A percentile compares a stretch with the other conserved stretches of the same genome.
Evolutionary conservation across 2,888 invertebrate genomes (phyloP).

Genomic region (Conus canariensis): DNA sequence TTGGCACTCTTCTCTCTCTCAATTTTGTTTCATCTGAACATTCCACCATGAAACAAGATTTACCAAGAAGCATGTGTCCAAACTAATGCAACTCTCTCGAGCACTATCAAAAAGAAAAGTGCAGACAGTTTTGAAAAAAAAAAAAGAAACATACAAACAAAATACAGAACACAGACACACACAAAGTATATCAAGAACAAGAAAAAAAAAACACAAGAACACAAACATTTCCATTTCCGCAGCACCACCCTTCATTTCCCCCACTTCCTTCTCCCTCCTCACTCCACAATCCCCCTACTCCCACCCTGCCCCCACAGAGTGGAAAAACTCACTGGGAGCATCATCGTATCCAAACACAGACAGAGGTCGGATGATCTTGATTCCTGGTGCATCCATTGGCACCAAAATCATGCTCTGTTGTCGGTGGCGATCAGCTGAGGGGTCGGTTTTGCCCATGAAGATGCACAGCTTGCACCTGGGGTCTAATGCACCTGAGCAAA

Average conservation of each 20-base stretch:
- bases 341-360: conserved; percentile 79
- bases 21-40: too few species aligned
- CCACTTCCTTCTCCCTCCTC: too few species aligned
- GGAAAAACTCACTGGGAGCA: conserved; percentile 75
- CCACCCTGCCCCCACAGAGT: too few species aligned
- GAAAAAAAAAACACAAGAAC: background rate
- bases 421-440: conserved; percentile 70
- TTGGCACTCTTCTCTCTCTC: too few species aligned
- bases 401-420: conserved; percentile 81
- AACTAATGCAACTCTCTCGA: too few species aligned
- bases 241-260: too few species aligned
- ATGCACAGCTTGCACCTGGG: conserved; percentile 79
- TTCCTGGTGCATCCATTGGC: conserved; percentile 80
- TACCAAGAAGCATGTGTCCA: too few species aligned
- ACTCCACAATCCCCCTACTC: too few species aligned
- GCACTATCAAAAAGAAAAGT: too few species aligned
- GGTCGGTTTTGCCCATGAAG: conserved; percentile 80
- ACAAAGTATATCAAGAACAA: background rate
- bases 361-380: conserved; percentile 78
- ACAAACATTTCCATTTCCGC: background rate
- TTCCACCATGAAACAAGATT: too few species aligned
- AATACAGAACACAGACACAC: background rate
- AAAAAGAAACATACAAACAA: too few species aligned
- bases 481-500: conserved; percentile 76
- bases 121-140: too few species aligned